These are phyloP conservation scores for Daktulosphaira vitifoliae DNA, from an alignment of 1,140 invertebrate genomes.

Conservation along the genomic window DNA sequence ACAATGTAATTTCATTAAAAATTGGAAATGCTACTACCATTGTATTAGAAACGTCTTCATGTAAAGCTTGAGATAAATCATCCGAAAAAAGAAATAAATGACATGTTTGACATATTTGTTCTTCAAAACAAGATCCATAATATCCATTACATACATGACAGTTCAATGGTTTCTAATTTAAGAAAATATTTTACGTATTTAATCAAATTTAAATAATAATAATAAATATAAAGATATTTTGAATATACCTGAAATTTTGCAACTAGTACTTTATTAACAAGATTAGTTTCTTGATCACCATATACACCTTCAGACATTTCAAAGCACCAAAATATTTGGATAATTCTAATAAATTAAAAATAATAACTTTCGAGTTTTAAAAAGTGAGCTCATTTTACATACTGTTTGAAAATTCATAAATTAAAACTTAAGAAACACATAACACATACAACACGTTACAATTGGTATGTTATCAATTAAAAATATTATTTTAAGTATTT, in stretches of 20 bases:
- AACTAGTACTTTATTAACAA: neutral
- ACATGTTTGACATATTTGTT: conserved; percentile 28
- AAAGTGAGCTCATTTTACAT: no score
- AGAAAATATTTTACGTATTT: conserved; percentile 39
- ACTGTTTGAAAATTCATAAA: no score
- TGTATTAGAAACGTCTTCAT: conserved; percentile 16
- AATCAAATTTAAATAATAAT: neutral
- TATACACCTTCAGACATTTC: conserved; percentile 1
- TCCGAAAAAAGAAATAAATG: conserved; percentile 29
- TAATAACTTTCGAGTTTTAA: no score
- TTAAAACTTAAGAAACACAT: no score
- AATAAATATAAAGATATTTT: neutral
- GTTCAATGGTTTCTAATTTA: conserved; percentile 30
- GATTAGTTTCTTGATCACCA: neutral
- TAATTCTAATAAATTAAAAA: no score
- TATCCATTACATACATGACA: conserved; percentile 22
- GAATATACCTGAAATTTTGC: conserved; percentile 11
- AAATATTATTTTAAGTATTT: no score
- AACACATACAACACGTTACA: no score
- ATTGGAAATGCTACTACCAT: no score
- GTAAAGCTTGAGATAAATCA: conserved; percentile 11
- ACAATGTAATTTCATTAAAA: no score
- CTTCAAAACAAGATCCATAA: conserved; percentile 22
- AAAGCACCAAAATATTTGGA: no score
- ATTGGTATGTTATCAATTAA: no score